These are phyloP conservation scores for Alcedo atthis DNA, from an alignment of 2,797 vertebrate species.

Conservation along the genomic window DNA sequence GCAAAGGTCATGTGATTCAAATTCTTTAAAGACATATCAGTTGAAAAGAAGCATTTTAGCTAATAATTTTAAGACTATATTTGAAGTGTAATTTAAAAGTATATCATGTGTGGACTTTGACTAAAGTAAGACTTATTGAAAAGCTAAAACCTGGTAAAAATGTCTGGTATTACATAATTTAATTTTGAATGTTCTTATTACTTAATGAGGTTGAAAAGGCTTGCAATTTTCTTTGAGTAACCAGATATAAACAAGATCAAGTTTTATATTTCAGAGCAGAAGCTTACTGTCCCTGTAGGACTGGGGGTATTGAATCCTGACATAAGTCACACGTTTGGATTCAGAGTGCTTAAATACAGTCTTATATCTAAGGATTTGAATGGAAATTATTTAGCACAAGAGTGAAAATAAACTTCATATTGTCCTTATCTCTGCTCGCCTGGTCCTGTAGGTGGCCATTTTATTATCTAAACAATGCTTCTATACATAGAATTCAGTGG, in stretches of 20 bases:
- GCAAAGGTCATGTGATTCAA: slow-evolving; percentile 13
- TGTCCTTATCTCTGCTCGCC: background rate
- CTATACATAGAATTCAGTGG: background rate
- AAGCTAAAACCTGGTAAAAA: background rate
- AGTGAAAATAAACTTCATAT: background rate
- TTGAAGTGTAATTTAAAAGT: background rate
- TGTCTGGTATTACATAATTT: background rate
- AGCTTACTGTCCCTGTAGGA: background rate
- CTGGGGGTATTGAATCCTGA: background rate
- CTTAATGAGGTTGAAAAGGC: background rate
- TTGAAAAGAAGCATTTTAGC: background rate
- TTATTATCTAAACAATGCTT: background rate
- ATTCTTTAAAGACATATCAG: background rate
- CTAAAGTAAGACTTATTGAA: background rate
- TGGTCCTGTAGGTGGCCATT: background rate
- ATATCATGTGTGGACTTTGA: background rate
- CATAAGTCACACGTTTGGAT: background rate
- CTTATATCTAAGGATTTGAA: background rate
- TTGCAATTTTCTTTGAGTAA: background rate
- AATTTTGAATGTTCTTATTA: background rate
- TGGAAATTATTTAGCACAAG: background rate
- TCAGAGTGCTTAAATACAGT: background rate
- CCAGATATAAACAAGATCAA: background rate
- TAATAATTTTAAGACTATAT: slow-evolving; percentile 1
- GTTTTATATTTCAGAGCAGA: background rate